These are phyloP conservation scores for Bubo bubo DNA, from an alignment of 2,113 vertebrate genomes.

Conservation along the genomic window DNA sequence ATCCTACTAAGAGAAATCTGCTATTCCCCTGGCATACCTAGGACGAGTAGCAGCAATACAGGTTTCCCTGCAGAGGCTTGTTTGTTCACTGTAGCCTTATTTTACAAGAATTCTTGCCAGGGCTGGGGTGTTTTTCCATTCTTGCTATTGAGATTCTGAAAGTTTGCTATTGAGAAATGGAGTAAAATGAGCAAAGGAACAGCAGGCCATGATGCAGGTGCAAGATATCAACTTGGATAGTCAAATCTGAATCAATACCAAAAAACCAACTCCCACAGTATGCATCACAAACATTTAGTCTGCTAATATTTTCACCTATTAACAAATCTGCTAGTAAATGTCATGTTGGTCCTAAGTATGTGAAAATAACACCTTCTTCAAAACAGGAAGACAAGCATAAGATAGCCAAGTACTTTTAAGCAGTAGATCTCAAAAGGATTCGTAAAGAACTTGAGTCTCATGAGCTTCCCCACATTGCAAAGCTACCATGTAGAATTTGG, in stretches of 20 bases:
- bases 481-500: neutral
- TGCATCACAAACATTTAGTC: neutral
- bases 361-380: neutral
- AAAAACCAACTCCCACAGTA: neutral
- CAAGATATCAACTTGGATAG: neutral
- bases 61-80: neutral
- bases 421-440: neutral
- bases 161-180: neutral
- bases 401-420: neutral
- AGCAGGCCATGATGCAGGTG: neutral
- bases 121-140: neutral
- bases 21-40: neutral
- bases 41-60: accelerated
- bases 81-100: neutral
- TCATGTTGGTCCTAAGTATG: neutral
- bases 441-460: neutral
- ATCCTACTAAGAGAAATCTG: neutral
- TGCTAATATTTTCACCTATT: neutral
- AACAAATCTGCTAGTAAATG: neutral
- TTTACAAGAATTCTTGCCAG: neutral
- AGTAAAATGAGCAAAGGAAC: neutral
- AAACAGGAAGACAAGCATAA: neutral
- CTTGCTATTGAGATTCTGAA: neutral
- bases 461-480: neutral
- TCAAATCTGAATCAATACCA: neutral